phyloP scores from a whole-genome alignment of 2,888 invertebrate genomes.

The Chrysomela aeneicollis region DNA sequence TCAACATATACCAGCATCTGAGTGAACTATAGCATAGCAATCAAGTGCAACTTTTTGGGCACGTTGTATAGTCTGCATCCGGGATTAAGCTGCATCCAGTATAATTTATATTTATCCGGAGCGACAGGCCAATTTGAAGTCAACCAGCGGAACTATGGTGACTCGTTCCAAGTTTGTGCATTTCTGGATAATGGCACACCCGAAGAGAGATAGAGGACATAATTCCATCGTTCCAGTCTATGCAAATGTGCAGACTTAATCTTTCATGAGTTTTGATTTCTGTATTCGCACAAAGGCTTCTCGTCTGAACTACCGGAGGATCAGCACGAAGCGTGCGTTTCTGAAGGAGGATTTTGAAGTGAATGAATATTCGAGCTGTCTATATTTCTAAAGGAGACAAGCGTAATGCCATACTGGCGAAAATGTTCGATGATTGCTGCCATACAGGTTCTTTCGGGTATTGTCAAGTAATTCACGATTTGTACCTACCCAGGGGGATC shows the following conservation, averaged over 20 bases:
- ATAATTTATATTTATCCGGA: conserved; percentile 36
- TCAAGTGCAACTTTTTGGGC: conserved; percentile 20
- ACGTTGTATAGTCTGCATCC: conserved; percentile 20
- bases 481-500: too few relatives aligned
- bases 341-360: not conserved
- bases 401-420: too few relatives aligned
- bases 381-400: too few relatives aligned
- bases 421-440: too few relatives aligned
- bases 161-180: conserved; percentile 37
- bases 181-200: conserved; percentile 33
- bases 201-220: conserved; percentile 15
- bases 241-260: conserved; percentile 30
- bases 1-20: not conserved
- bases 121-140: conserved; percentile 38
- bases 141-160: conserved; percentile 38
- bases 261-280: conserved; percentile 31
- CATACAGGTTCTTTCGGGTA: too few relatives aligned
- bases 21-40: conserved; percentile 10
- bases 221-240: conserved; percentile 26
- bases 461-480: too few relatives aligned
- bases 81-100: conserved; percentile 28
- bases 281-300: conserved; percentile 10
- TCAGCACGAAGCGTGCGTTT: not conserved
- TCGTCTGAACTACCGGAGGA: not conserved
- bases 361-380: conserved; percentile 10